Conservation (phyloP, 2,888 invertebrate species). For the Entomobrya proxima region DNA sequence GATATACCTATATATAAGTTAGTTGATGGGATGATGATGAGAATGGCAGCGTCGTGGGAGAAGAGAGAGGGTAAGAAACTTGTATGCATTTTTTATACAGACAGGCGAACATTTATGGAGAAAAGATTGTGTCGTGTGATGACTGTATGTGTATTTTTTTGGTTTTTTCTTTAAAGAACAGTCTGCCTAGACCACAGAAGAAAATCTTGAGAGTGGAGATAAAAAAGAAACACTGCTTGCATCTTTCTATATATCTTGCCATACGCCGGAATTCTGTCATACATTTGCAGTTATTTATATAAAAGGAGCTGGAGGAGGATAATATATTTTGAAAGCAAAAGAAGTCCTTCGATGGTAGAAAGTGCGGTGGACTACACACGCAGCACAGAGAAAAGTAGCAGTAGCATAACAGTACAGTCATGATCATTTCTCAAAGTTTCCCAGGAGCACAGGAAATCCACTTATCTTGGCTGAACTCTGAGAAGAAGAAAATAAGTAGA, state of each 20-base stretch:
- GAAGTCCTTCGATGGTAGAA: too few relatives aligned
- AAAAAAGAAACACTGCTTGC: constrained; percentile 17
- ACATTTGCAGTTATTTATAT: constrained; percentile 10
- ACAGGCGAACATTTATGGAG: constrained; percentile 4
- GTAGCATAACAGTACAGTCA: neutral
- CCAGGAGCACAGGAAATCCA: constrained; percentile 63
- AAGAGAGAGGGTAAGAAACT: constrained; percentile 2
- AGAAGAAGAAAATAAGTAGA: neutral
- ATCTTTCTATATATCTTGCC: neutral
- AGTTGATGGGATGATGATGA: neutral
- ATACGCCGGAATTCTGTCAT: neutral
- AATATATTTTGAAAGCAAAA: neutral
- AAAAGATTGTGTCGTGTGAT: constrained; percentile 38
- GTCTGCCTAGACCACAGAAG: neutral
- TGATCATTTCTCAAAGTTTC: constrained; percentile 59
- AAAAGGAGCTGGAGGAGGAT: neutral
- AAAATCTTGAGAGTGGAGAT: neutral
- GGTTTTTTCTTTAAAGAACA: too few relatives aligned
- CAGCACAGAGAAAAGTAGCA: neutral
- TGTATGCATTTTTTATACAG: constrained; percentile 31
- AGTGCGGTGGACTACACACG: neutral
- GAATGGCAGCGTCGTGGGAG: neutral
- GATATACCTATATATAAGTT: neutral
- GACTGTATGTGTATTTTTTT: too few relatives aligned
- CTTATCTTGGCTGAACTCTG: constrained; percentile 50